Base-by-base conservation (phyloP, 2,113 vertebrate species). In the Erinaceus europaeus region DNA sequence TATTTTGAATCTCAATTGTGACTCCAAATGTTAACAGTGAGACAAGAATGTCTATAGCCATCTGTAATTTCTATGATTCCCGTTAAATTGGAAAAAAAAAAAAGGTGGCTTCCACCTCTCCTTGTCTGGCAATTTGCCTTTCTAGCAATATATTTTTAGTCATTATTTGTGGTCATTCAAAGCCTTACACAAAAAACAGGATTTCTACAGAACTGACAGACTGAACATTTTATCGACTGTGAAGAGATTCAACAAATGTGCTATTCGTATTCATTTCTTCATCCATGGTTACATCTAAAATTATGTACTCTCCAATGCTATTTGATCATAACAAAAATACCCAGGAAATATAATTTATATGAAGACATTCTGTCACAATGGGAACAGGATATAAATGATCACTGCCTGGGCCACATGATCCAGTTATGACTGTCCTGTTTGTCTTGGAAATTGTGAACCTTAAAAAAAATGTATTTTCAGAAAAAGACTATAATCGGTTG, bases 381-480 rank as follows among this genome's bases (percentile, higher is more conserved):
- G 48, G 50, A 65, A 57, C 25, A 14, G 8, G 6, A 20, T 25
- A 14, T 0, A 17, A 0, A 17, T 0, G 3, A 34, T 20, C 6
- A 8, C 38, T 21, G 20, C 27, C 32, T 23, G 50, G 14, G 29
- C 25, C 32, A 1, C 9, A 13, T 0, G 8, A 50, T 9, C 36
- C 18, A 46, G 0, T 40, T 32, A 14, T 9, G 9, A 38, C 5
- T 32, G 4, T 67, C 36, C 36, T 27, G 7, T 14, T 32, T 87
- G 14, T 48, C 42, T 71, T 1, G 5, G 48, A 57, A 84, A 20
- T 21, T 50, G 20, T 15, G 48, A 18, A 17, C 40, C 25, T 21
- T 34, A 79, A 61, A 74, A 59, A 89, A 34, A 46, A 80, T 10
- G 23, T 48, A 52, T 55, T 79, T 92, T 55, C 32, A 61, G 64